Evolutionary conservation across 2,888 invertebrate species (phyloP), one percentile per base, ranked within the genome.

Genomic region (Notodonta dromedarius): DNA sequence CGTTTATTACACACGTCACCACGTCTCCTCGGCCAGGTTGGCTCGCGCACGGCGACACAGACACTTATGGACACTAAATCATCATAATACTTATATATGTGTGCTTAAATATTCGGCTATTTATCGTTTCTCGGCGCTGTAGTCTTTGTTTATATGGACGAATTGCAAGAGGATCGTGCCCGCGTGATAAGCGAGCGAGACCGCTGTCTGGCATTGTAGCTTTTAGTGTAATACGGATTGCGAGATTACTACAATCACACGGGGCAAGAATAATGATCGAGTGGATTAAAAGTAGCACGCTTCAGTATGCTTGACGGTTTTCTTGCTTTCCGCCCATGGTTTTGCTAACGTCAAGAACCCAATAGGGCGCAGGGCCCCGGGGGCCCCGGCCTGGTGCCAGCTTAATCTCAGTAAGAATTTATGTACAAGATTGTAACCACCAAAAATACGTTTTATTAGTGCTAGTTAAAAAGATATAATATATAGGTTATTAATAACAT

Each of bases 361-460:
- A 69, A 62, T 66, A 66, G 64, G 61, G 57, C 65, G 62, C 59
- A 67, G 62, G 60, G 62, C 55, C 56, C 50, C 57, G 63, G 65
- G 61, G 51, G 64, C 42, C 50, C 59, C 50, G n/a, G 46, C 35
- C 74, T 73, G 72, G 73, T 71, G 65, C 78, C 82, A 79, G 79
- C 80, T 82, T 88, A 88, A 90, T 90, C 90, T 91, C 89, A 88
- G 89, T 78, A 91, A 91, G 85, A 79, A 79, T 80, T 84, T 88
- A 88, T 89, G 91, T 92, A 92, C 92, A 92, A 93, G 83, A 83
- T 46, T 87, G 80, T 92, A 91, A 92, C 92, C 93, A 93, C 93
- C 93, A 92, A 92, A 91, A 88, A 88, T 86, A 86, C 83, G 83
- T 85, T 88, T 80, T 87, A 85, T 83, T 87, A 89, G 85, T 76